phyloP scores from a whole-genome alignment of 2,797 vertebrate genomes.

The Sphenopsis melanotis region DNA sequence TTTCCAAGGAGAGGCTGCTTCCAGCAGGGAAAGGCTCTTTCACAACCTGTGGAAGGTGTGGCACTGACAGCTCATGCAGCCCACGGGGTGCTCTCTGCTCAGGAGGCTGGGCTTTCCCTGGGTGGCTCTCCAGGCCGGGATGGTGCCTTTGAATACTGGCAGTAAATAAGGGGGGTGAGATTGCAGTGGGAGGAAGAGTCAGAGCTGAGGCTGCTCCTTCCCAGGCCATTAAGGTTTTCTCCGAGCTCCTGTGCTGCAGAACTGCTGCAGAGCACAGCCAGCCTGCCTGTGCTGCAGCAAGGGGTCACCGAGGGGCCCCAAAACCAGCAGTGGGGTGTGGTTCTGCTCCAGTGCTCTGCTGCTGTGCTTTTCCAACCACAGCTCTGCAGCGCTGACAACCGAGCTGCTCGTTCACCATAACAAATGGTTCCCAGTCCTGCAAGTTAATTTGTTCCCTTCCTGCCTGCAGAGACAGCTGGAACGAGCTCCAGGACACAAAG shows the following conservation, averaged over 20 bases:
- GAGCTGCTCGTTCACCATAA: not conserved
- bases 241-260: not conserved
- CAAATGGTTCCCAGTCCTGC: not conserved
- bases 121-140: not conserved
- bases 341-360: not conserved
- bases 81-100: not conserved
- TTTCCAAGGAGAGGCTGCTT: not conserved
- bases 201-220: not conserved
- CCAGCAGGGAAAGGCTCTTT: not conserved
- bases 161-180: not conserved
- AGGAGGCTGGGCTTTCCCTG: rapidly evolving
- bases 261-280: not conserved
- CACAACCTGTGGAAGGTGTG: rapidly evolving
- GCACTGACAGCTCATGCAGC: not conserved
- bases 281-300: not conserved
- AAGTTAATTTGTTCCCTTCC: not conserved
- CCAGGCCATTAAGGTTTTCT: rapidly evolving
- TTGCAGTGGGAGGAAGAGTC: too few species aligned
- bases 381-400: rapidly evolving
- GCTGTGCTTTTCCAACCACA: not conserved
- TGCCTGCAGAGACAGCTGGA: not conserved
- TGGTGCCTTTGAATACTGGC: rapidly evolving
- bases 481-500: not conserved
- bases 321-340: not conserved
- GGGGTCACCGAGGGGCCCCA: not conserved